A percentile compares a stretch with the other conserved stretches of the same genome.
phyloP scores from a whole-genome alignment of 2,888 invertebrate genomes.

The Atrina japonica region DNA sequence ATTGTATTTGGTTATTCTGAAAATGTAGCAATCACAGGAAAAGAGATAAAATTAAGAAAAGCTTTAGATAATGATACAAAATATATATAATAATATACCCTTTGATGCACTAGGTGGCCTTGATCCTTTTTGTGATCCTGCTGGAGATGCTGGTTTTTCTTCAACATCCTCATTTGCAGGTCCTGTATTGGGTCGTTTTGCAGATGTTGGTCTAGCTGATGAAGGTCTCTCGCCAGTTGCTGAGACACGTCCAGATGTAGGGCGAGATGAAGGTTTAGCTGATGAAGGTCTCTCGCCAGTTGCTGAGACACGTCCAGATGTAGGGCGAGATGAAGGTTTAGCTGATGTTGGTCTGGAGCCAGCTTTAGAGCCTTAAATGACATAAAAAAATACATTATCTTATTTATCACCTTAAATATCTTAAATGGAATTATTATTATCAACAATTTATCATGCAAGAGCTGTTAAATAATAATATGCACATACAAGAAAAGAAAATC shows the following conservation, averaged over 20 bases:
- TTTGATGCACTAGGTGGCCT: constrained; percentile 51
- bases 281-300: constrained; percentile 49
- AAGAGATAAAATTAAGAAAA: too few relatives aligned
- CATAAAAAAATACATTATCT: background rate
- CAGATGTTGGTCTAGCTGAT: constrained; percentile 55
- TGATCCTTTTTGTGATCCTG: constrained; percentile 39
- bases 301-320: constrained; percentile 39
- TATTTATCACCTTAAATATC: background rate
- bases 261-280: constrained; percentile 52
- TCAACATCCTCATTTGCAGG: constrained; percentile 3
- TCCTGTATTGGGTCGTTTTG: constrained; percentile 3
- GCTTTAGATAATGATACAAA: too few relatives aligned
- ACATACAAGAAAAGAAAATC: background rate
- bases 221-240: constrained; percentile 45
- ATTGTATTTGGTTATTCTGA: too few relatives aligned
- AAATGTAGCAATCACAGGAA: too few relatives aligned
- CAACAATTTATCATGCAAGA: background rate
- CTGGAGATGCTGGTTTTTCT: constrained; percentile 39
- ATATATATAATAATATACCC: background rate
- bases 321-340: constrained; percentile 51
- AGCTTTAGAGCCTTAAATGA: constrained; percentile 49
- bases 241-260: constrained; percentile 41
- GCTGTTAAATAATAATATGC: background rate
- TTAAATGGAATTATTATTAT: too few relatives aligned
- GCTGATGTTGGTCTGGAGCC: constrained; percentile 57